phyloP scores from a whole-genome alignment of 2,888 invertebrate genomes.

The Lymantria dispar region DNA sequence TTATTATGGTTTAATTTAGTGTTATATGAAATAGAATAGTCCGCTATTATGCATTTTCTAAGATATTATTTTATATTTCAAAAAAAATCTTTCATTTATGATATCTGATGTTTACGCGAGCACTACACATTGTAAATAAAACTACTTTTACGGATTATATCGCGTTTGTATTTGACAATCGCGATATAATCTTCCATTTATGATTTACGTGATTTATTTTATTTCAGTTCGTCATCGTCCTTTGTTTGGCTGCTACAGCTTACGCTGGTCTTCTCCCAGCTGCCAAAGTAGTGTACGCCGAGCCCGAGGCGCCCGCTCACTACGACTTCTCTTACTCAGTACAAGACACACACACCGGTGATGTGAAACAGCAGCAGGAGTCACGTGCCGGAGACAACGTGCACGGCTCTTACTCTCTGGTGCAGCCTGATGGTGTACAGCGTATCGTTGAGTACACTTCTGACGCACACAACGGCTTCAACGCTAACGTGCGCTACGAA shows the following conservation, averaged over 20 bases:
- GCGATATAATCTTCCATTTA: too few species aligned
- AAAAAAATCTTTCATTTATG: too few species aligned
- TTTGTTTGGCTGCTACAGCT: slow-evolving; percentile 50
- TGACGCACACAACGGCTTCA: slow-evolving; percentile 69
- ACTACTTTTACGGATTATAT: too few species aligned
- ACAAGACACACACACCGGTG: slow-evolving; percentile 67
- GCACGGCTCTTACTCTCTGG: slow-evolving; percentile 73
- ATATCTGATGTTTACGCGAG: too few species aligned
- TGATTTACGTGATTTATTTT: background rate
- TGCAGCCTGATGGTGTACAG: slow-evolving; percentile 72
- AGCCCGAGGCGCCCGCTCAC: slow-evolving; percentile 61
- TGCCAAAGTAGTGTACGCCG: slow-evolving; percentile 55
- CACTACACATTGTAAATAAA: too few species aligned
- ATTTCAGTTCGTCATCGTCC: slow-evolving; percentile 44
- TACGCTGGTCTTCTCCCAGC: slow-evolving; percentile 50
- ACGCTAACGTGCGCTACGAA: slow-evolving; percentile 71
- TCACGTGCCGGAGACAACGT: slow-evolving; percentile 66
- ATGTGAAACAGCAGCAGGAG: slow-evolving; percentile 74
- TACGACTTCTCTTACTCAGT: slow-evolving; percentile 74
- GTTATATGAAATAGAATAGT: too few species aligned
- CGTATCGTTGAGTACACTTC: slow-evolving; percentile 74
- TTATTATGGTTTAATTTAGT: too few species aligned
- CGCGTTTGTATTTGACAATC: too few species aligned
- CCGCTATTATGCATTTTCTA: too few species aligned
- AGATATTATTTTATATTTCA: too few species aligned